Evolutionary conservation across 1,140 invertebrate species (phyloP).

Genomic region (Ceratosolen solmsi): DNA sequence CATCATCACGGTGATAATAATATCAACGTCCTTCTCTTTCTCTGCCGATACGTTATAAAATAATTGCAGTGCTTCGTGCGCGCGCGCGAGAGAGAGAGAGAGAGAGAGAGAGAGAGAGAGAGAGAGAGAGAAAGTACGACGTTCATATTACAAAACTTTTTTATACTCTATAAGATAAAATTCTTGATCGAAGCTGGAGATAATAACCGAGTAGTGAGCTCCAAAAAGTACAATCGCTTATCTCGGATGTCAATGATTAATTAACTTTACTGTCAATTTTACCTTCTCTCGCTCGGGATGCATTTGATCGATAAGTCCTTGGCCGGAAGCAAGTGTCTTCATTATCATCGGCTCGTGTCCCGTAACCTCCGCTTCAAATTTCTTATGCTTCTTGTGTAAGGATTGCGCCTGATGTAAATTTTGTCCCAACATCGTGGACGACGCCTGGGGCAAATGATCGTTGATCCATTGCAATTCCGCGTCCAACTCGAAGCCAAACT

Average conservation of each 20-base stretch:
- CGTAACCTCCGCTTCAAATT: slow-evolving; percentile 88
- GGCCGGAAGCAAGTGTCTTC: slow-evolving; percentile 83
- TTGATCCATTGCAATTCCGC: slow-evolving; percentile 96
- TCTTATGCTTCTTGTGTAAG: slow-evolving; percentile 94
- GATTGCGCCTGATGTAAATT: slow-evolving; percentile 94
- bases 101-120: too few relatives aligned
- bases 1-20: background rate
- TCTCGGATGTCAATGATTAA: slow-evolving; percentile 19
- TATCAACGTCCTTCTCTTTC: too few relatives aligned
- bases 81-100: too few relatives aligned
- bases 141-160: background rate
- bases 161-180: background rate
- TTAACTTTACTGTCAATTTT: background rate
- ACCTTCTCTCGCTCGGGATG: slow-evolving; percentile 87
- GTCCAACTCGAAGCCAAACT: slow-evolving; percentile 95
- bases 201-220: background rate
- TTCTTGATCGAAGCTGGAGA: background rate
- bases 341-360: slow-evolving; percentile 89
- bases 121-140: background rate
- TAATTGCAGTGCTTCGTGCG: too few relatives aligned
- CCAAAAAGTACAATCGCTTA: background rate
- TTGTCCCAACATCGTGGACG: slow-evolving; percentile 82
- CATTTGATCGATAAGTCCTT: slow-evolving; percentile 79
- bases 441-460: slow-evolving; percentile 88
- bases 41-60: too few relatives aligned